Evolutionary conservation across 2,113 vertebrate genomes (phyloP).

Genomic region (Centrocercus urophasianus): DNA sequence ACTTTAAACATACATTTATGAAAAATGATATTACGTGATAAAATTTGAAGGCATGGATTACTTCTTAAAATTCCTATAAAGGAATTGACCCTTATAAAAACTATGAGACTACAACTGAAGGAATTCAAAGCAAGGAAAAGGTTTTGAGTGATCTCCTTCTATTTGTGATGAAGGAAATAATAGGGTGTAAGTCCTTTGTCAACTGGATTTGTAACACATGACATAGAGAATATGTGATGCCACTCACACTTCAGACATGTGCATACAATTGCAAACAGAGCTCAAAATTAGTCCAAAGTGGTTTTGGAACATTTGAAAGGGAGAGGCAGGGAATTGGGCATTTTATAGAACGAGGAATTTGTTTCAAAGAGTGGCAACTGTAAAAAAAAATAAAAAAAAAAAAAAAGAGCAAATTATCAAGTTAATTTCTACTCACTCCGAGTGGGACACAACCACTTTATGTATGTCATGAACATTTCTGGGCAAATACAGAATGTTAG

Average conservation of each 20-base stretch:
- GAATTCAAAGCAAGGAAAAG: background rate
- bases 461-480: background rate
- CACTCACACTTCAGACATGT: background rate
- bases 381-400: background rate
- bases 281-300: conserved; percentile 47
- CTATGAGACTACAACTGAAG: background rate
- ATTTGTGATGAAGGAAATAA: conserved; percentile 32
- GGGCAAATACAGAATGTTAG: background rate
- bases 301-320: background rate
- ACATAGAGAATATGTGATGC: conserved; percentile 25
- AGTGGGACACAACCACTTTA: background rate
- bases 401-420: background rate
- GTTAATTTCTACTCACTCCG: background rate
- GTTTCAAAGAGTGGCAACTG: conserved; percentile 11
- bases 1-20: fast-evolving
- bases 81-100: background rate
- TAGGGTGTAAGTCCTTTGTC: background rate
- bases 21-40: background rate
- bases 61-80: background rate
- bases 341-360: conserved; percentile 28
- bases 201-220: conserved; percentile 24
- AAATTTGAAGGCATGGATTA: background rate
- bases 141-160: background rate
- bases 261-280: conserved; percentile 3
- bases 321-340: background rate